Evolutionary conservation across 2,888 invertebrate species (phyloP).

Genomic region (Agrypnus murinus): DNA sequence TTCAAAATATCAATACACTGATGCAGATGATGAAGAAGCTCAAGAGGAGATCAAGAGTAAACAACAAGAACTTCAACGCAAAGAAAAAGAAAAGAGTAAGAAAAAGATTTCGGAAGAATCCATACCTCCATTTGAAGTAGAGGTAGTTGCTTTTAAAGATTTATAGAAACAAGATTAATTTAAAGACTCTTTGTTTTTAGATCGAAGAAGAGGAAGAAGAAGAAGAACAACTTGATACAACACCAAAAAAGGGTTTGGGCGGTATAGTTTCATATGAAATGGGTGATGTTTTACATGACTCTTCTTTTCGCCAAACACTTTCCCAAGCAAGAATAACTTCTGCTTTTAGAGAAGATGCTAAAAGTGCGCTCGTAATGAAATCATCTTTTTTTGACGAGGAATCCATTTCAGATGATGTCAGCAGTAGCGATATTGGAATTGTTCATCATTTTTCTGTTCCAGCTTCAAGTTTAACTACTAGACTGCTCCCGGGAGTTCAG

Average conservation of each 20-base stretch:
- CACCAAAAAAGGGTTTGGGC: slow-evolving; percentile 19
- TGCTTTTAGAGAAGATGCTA: neutral
- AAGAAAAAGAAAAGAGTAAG: slow-evolving; percentile 25
- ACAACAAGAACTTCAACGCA: slow-evolving; percentile 5
- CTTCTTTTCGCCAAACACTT: neutral
- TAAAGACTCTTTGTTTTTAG: no score
- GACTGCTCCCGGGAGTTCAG: neutral
- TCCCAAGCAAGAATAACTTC: neutral
- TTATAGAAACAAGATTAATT: no score
- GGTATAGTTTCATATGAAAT: slow-evolving; percentile 13
- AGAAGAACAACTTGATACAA: slow-evolving; percentile 31
- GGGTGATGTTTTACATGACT: neutral
- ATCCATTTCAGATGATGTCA: slow-evolving; percentile 40
- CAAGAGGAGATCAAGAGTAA: neutral
- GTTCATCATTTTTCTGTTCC: slow-evolving; percentile 16
- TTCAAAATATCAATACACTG: slow-evolving; percentile 91
- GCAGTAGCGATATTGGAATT: slow-evolving; percentile 35
- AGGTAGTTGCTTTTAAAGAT: no score
- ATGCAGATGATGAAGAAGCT: slow-evolving; percentile 86
- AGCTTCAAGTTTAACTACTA: neutral
- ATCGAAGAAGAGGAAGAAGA: no score
- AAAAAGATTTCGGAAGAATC: no score
- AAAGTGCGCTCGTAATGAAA: slow-evolving; percentile 39
- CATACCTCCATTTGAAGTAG: no score
- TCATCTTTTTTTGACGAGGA: slow-evolving; percentile 47